Conservation (phyloP, 2,888 invertebrate species). For the Trichacis sp. region DNA sequence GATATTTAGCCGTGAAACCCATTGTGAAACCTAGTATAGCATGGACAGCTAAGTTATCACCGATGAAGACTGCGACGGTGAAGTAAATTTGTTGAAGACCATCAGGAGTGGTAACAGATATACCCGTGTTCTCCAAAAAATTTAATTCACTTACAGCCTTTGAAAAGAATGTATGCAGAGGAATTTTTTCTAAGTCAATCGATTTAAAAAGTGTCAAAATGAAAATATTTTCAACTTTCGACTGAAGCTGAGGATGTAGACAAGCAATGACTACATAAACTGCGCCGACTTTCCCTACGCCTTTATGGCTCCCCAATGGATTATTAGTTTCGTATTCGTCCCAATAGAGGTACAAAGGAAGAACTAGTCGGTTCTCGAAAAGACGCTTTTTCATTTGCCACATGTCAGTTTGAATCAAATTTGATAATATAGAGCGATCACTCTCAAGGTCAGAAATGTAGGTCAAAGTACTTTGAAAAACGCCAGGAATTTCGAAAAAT, state of each 20-base stretch:
- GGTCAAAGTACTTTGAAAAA: constrained; percentile 1
- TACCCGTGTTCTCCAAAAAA: not conserved
- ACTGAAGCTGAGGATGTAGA: constrained; percentile 6
- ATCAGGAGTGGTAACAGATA: not conserved
- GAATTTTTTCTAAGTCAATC: not conserved
- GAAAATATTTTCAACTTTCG: constrained; percentile 12
- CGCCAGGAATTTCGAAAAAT: constrained; percentile 8
- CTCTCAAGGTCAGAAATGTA: constrained; percentile 4
- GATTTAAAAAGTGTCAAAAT: constrained; percentile 10
- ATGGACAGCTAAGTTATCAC: constrained; percentile 11
- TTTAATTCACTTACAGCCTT: not conserved
- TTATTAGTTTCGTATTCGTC: constrained; percentile 15
- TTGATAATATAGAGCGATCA: constrained; percentile 5
- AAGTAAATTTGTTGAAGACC: constrained; percentile 10
- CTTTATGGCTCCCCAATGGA: constrained; percentile 10
- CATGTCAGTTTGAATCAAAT: constrained; percentile 4
- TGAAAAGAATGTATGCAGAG: not conserved
- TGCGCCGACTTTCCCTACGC: constrained; percentile 9
- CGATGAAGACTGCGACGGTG: not conserved
- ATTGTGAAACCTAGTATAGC: constrained; percentile 19
- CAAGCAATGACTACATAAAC: constrained; percentile 12
- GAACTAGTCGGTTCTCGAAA: constrained; percentile 3
- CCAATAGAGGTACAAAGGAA: constrained; percentile 2
- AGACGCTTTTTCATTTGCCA: constrained; percentile 12
- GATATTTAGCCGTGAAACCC: constrained; percentile 15